Base-by-base conservation (phyloP, 2,113 vertebrate species). In the Nipponia nippon region DNA sequence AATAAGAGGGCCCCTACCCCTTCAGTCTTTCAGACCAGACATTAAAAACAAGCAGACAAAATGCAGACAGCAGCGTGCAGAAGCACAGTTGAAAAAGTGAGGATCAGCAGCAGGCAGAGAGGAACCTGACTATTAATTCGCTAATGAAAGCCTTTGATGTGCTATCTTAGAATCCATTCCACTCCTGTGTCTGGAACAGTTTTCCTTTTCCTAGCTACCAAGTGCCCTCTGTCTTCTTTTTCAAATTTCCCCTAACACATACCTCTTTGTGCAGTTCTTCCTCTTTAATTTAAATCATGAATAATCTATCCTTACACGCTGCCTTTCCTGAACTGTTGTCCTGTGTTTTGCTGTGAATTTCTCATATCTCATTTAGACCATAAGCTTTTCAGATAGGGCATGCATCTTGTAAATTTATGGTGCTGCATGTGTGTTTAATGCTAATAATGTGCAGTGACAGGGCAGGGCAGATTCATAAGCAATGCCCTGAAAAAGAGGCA, bases 321-420 rank as follows among this genome's bases (percentile, higher is more conserved):
- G 29, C 32, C 80, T 95, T 89, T 93, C 27, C 49, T 95, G 86
- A 94, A 77, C 77, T 70, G 58, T 44, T 94, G 89, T 95, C 52
- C 46, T 82, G 42, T 89, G 70, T 95, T 96, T 96, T 95, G 44
- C 83, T 93, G 49, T 82, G 81, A 94, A 95, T 96, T 95, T 94
- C 53, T 94, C 73, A 89, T 72, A 59, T 72, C 77, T 87, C 87
- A 84, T 91, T 96, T 94, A 91, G 61, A 89, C 63, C 70, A 44
- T 92, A 94, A 89, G 92, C 52, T 97, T 94, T 97, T 82, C 73
- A 91, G 86, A 66, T 84, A 89, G 40, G 38, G 56, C 56, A 80
- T 65, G 56, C 44, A 70, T 87, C 94, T 92, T 84, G 69, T 79
- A 97, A 93, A 97, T 96, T 81, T 87, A 87, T 79, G 49, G 83